Base-by-base conservation (phyloP, 2,888 invertebrate species). In the Hypselothyrea guttata region DNA sequence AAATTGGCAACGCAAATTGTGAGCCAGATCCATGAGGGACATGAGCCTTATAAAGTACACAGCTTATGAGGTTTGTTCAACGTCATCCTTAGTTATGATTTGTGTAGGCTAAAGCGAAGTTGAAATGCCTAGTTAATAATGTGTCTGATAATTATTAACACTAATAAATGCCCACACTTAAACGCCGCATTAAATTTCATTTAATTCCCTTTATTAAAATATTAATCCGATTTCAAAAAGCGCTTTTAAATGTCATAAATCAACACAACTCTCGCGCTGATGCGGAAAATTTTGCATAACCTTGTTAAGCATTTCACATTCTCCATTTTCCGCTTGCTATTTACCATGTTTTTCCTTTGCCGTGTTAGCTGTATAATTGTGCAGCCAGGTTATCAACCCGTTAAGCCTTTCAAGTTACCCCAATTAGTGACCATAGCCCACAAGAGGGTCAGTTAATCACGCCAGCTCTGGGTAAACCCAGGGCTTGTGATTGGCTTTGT, bases 111-210 rank as follows among this genome's bases (percentile, higher is more conserved):
- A n/a, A n/a, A n/a, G n/a, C n/a, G n/a, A n/a, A n/a, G n/a, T n/a
- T n/a, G n/a, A n/a, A n/a, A 22, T 22, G 22, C 45, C 41, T 83
- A 79, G 83, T 83, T 83, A 79, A 83, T 83, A 76, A 79, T 74
- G 60, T 55, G 52, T 42, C 13, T 22, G 16, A 22, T 44, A 15
- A n/a, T n/a, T n/a, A n/a, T n/a, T 38, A 51, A 11, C 65, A 53
- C 52, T 74, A 52, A 65, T 63, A 51, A 53, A 56, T 57, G 37
- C 7, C 1, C 7, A 22, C 51, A 52, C 34, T n/a, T n/a, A n/a
- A n/a, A 30, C 53, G 31, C 31, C 31, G 47, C 33, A 33, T 51
- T 51, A 33, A 38, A 33, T 11, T n/a, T 18, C 46, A 51, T 53
- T 67, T 40, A 60, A 63, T 68, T 51, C 13, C 37, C 28, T 57